These are phyloP conservation scores for Theropithecus gelada DNA, from an alignment of 2,113 vertebrate genomes.

Conservation along the genomic window DNA sequence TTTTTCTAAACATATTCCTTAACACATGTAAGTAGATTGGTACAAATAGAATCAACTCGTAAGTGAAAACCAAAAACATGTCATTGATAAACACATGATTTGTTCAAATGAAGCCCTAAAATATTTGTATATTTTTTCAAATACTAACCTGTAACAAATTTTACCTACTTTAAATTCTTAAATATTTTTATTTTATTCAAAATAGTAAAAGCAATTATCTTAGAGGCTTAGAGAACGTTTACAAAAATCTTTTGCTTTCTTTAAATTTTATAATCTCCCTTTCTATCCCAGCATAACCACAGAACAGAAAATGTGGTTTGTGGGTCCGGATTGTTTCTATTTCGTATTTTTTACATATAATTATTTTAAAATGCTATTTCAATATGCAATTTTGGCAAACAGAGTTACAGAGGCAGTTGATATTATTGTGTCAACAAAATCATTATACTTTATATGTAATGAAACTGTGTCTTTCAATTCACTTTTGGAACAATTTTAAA, in stretches of 20 bases:
- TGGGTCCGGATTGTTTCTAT: slow-evolving; percentile 58
- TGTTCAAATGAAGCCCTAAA: neutral
- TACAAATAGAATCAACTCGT: slow-evolving; percentile 22
- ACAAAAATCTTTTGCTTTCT: slow-evolving; percentile 55
- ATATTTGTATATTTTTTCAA: neutral
- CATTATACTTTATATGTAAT: neutral
- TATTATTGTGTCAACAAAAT: neutral
- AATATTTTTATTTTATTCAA: slow-evolving; percentile 70
- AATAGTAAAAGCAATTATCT: slow-evolving; percentile 72
- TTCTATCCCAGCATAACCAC: slow-evolving; percentile 54
- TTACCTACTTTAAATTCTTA: slow-evolving; percentile 68
- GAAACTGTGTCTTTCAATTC: neutral
- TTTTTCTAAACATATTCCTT: slow-evolving; percentile 2
- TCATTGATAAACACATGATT: neutral
- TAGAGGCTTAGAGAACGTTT: slow-evolving; percentile 49
- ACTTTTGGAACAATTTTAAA: neutral
- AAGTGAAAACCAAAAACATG: neutral
- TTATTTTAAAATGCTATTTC: neutral
- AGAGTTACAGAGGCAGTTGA: neutral
- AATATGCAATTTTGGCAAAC: neutral
- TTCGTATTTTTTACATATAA: neutral
- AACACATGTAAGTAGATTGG: neutral
- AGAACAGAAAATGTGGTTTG: slow-evolving; percentile 65
- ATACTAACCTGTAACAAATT: neutral
- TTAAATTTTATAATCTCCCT: slow-evolving; percentile 66